phyloP scores from a whole-genome alignment of 1,140 invertebrate genomes.

The Drosophila kikkawai region DNA sequence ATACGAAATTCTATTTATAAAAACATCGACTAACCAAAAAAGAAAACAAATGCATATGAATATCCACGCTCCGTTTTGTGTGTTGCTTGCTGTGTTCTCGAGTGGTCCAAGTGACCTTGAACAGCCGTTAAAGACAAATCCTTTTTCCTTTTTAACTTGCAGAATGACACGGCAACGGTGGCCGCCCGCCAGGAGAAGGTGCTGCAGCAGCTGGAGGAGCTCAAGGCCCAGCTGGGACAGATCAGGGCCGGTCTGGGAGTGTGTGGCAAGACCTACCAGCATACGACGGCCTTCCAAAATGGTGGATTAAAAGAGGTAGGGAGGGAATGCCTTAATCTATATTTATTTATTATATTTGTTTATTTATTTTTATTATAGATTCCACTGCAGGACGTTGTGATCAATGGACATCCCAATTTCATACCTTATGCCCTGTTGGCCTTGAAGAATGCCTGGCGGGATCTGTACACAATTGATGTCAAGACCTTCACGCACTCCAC shows the following conservation, averaged over 20 bases:
- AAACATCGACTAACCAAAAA: constrained; percentile 45
- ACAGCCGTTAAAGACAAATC: constrained; percentile 7
- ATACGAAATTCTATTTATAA: constrained; percentile 63
- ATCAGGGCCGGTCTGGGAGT: constrained; percentile 71
- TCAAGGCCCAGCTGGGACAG: constrained; percentile 68
- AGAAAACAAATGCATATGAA: not conserved
- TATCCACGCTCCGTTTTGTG: constrained; percentile 47
- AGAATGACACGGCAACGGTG: constrained; percentile 58
- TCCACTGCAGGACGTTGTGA: constrained; percentile 79
- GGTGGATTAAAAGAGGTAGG: constrained; percentile 73
- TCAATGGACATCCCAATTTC: constrained; percentile 84
- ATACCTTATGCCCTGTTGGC: constrained; percentile 83
- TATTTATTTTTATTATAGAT: constrained; percentile 37
- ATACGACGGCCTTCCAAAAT: constrained; percentile 63
- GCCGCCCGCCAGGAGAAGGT: constrained; percentile 71
- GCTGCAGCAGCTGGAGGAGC: constrained; percentile 74
- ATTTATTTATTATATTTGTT: no score
- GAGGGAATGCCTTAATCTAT: no score
- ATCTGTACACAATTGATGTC: constrained; percentile 75
- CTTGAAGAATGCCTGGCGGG: constrained; percentile 79
- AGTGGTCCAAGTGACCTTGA: constrained; percentile 32
- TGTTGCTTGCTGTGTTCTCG: constrained; percentile 45
- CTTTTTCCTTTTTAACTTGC: constrained; percentile 29
- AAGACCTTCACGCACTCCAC: constrained; percentile 83
- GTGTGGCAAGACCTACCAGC: constrained; percentile 69